Evolutionary conservation across 2,113 vertebrate genomes (phyloP).

Genomic region (Budorcas taxicolor): DNA sequence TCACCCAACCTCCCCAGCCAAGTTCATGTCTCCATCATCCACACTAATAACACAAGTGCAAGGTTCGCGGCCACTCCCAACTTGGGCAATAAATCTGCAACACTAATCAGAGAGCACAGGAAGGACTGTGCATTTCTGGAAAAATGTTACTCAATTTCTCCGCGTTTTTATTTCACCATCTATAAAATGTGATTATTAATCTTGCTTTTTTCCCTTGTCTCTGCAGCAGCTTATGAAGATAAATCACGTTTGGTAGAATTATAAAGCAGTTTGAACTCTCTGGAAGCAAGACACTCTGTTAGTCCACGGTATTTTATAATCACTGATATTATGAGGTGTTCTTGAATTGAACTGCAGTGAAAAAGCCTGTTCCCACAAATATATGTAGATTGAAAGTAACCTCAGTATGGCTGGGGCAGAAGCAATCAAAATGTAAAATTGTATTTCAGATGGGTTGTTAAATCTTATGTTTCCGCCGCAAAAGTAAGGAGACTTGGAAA

Average conservation of each 20-base stretch:
- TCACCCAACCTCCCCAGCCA: not conserved
- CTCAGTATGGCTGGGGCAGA: conserved; percentile 50
- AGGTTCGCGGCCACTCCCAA: not conserved
- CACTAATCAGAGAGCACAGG: not conserved
- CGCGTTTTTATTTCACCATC: conserved; percentile 49
- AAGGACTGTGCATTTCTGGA: conserved; percentile 3
- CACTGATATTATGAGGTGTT: conserved; percentile 58
- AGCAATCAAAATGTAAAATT: conserved; percentile 68
- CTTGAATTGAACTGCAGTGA: conserved; percentile 33
- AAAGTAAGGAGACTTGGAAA: conserved; percentile 30
- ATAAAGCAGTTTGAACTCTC: conserved; percentile 58
- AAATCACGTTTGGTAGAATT: conserved; percentile 51
- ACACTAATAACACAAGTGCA: not conserved
- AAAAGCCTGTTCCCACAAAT: conserved; percentile 54
- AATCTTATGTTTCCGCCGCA: conserved; percentile 51
- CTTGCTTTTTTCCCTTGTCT: conserved; percentile 27
- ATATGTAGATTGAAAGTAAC: conserved; percentile 67
- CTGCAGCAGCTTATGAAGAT: conserved; percentile 52
- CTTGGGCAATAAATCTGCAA: not conserved
- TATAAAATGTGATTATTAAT: conserved; percentile 68
- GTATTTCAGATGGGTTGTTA: conserved; percentile 61
- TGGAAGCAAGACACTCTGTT: conserved; percentile 56
- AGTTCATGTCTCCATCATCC: not conserved
- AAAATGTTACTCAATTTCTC: conserved; percentile 49
- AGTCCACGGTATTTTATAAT: conserved; percentile 55